Evolutionary conservation across 2,888 invertebrate species (phyloP).

Genomic region (Euzophera pinguis): DNA sequence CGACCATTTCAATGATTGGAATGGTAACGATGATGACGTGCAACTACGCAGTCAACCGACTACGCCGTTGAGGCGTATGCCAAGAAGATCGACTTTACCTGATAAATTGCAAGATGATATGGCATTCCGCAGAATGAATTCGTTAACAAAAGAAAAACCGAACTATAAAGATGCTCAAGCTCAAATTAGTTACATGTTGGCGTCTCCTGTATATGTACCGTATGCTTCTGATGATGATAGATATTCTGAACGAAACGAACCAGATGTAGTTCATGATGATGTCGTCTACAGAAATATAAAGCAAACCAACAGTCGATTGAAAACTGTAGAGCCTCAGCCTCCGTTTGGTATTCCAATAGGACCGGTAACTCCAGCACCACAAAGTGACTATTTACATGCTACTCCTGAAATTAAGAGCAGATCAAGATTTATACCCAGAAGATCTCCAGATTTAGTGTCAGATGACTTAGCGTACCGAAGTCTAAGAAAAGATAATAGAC

Average conservation of each 20-base stretch:
- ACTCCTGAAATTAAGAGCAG: conserved; percentile 81
- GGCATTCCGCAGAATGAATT: conserved; percentile 87
- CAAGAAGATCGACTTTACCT: conserved; percentile 75
- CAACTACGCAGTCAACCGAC: conserved; percentile 69
- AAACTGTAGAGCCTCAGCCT: conserved; percentile 89
- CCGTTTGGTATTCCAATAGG: conserved; percentile 95
- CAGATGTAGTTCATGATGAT: conserved; percentile 91
- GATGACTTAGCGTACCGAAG: conserved; percentile 94
- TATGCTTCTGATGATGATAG: conserved; percentile 71
- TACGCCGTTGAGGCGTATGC: conserved; percentile 61
- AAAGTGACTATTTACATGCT: conserved; percentile 91
- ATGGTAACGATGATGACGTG: conserved; percentile 71
- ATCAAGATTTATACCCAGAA: conserved; percentile 82
- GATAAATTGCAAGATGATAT: conserved; percentile 88
- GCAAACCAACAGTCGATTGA: conserved; percentile 86
- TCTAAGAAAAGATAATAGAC: conserved; percentile 88
- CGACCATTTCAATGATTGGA: conserved; percentile 72
- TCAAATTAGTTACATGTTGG: conserved; percentile 83
- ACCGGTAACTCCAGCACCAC: conserved; percentile 88
- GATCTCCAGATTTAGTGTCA: conserved; percentile 89
- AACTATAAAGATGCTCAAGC: conserved; percentile 60
- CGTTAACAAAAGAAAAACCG: conserved; percentile 72
- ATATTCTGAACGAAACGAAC: conserved; percentile 83
- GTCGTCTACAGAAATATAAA: conserved; percentile 90
- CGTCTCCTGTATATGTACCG: conserved; percentile 83